Base-by-base conservation (phyloP, 1,140 invertebrate species). In the Lerema accius region DNA sequence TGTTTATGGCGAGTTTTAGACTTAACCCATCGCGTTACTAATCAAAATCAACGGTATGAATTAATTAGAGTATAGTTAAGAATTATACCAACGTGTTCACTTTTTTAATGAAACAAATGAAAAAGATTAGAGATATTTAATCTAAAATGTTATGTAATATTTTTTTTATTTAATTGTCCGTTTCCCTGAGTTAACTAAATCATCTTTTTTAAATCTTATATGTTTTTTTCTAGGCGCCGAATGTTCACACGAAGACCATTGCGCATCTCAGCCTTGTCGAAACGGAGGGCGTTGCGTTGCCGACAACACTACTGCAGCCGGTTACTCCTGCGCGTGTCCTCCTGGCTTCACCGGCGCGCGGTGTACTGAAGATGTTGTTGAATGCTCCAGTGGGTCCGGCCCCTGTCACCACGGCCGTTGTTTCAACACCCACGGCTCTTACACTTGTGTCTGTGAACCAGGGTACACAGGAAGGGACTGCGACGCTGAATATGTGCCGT, bases 391-490 rank as follows among this genome's bases (percentile, higher is more conserved):
- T 37, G 93, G 95, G 58, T 80, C 90, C 3, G 93, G 95, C 45
- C 95, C 96, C 3, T 97, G 97, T 90, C 92, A 93, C 71, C 94
- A 97, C 69, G 96, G 96, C 39, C 94, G 95, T 55, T 98, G 97
- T 84, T 93, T 94, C 77, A 98, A 98, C 86, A 97, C 96, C 51
- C 96, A 97, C 80, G 97, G 97, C 71, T 97, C 95, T 40, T 98
- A 98, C 91, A 95, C 96, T 94, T 98, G 97, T 87, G 94, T 96
- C 69, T 98, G 97, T 89, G 93, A 95, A 67, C 94, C 94, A 67
- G 97, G 97, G 65, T 98, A 95, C 84, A 98, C 97, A 0, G 97
- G 97, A 9, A 93, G 96, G 78, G 95, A 98, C 89, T 98, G 97
- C 91, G 96, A 98, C 85, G 96, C 93, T 79, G 94, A 96, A 69